Base-by-base conservation (phyloP, 2,797 vertebrate species). In the Micromesistius poutassou region DNA sequence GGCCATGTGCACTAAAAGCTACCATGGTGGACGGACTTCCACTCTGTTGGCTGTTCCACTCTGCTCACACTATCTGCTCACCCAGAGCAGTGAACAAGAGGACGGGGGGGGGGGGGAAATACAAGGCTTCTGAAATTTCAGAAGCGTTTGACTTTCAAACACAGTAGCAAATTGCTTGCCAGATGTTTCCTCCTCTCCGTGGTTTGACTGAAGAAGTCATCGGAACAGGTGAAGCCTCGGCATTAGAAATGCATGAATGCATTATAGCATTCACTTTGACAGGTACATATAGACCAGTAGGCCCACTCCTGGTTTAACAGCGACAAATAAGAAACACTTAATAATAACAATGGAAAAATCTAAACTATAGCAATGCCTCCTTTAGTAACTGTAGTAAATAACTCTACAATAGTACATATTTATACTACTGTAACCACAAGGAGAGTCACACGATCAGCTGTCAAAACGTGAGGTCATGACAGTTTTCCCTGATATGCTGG, bases 401-500 rank as follows among this genome's bases (percentile, higher is more conserved):
- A 19, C 46, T 55, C 10, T 14, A 46, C 40, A 42, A 16, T 42
- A 16, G 13, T 42, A 55, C 16, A 22, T 46, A 19, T 22, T 55
- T 12, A n/a, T 55, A 55, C 46, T 14, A 46, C 13, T 46, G 42
- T 14, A 19, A 46, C 42, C 42, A 46, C 12, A 46, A 46, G 36
- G 36, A 36, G 36, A 38, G 40, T 22, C 19, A 55, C 46, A 22
- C 6, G 19, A 55, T 19, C 46, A 55, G 46, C 46, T 55, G 46
- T 42, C 16, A 22, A 55, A 19, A 22, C 46, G 78, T 72, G 10
- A 13, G 12, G 40, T 12, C 14, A 4, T 82, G 25, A 6, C 68
- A 28, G 68, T 79, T 50, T 19, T 16, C 71, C 55, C 76, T 72
- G 83, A 87, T 83, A 84, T 85, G 85, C 84, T 79, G 84, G 84